Evolutionary conservation across 2,113 vertebrate genomes (phyloP).

Genomic region (Mesoclemmys tuberculata): DNA sequence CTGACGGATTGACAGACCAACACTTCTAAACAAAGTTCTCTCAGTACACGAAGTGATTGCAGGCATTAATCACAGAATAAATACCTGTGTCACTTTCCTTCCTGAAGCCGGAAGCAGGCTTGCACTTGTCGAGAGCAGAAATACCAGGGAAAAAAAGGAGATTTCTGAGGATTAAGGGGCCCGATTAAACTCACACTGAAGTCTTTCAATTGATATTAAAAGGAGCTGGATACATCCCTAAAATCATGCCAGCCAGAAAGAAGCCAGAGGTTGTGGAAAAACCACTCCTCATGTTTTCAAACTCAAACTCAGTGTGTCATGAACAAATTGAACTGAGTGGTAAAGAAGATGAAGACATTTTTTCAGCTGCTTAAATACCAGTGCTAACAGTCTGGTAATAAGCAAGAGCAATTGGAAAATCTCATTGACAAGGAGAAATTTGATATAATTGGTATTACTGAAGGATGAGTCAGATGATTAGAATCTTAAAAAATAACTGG

Average conservation of each 20-base stretch:
- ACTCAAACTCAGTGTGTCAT: slow-evolving; percentile 21
- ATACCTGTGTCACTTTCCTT: background rate
- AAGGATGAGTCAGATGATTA: background rate
- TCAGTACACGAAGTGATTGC: slow-evolving; percentile 27
- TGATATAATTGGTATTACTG: background rate
- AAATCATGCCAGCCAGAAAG: slow-evolving; percentile 23
- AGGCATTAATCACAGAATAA: slow-evolving; percentile 47
- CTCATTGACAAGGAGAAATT: background rate
- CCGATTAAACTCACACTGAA: slow-evolving; percentile 34
- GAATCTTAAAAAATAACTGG: slow-evolving; percentile 25
- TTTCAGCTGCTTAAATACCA: background rate
- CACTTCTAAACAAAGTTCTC: background rate
- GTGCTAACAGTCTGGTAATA: background rate
- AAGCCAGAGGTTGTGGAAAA: slow-evolving; percentile 40
- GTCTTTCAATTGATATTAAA: slow-evolving; percentile 23
- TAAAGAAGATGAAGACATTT: background rate
- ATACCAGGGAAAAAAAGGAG: slow-evolving; percentile 22
- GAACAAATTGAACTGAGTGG: background rate
- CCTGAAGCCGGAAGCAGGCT: slow-evolving; percentile 8
- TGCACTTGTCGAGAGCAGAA: background rate
- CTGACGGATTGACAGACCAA: slow-evolving; percentile 17
- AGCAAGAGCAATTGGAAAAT: background rate
- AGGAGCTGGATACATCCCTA: slow-evolving; percentile 6
- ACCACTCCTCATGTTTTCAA: slow-evolving; percentile 26
- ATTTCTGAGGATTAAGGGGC: background rate